Base-by-base conservation (phyloP, 2,888 invertebrate genomes). In the Trichopoda pennipes region DNA sequence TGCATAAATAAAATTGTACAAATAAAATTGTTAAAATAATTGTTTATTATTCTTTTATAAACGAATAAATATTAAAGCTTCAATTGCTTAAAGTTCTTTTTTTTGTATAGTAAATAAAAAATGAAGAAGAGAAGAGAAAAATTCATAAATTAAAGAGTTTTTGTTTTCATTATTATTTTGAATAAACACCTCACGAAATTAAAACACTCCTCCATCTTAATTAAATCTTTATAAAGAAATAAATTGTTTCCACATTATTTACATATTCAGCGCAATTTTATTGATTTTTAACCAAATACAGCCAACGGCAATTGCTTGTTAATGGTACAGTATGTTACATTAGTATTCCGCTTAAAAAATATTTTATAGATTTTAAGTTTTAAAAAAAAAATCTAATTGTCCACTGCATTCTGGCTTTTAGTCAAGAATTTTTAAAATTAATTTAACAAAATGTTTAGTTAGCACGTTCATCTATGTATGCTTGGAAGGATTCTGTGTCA, bases 161-260 rank as follows among this genome's bases (percentile, higher is more conserved):
- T 53, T 21, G 14, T 51, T 49, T 38, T 9, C 47, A 55, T 51
- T 38, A 69, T 58, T 42, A 55, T 70, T 78, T 81, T 81, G 58
- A 64, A 74, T 75, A 81, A 78, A 66, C 81, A 78, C 21, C 70
- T 78, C 80, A 83, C 80, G 81, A 73, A 77, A 60, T 80, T n/a
- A 73, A 66, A 68, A 72, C 76, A 74, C 60, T 64, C 63, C 75
- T 63, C 55, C 69, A 53, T 51, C 64, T 66, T 42, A 55, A 49
- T 76, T 32, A 32, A 53, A 53, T 17, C 12, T n/a, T 21, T 38
- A 58, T 16, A 44, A 47, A 47, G 56, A 74, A 21, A 32, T 42
- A 56, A 49, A 55, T 44, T 32, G 32, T 23, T 63, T 68, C 44
- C 44, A 68, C 70, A 42, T 53, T 53, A 64, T 70, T 64, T 78